Percentiles rank a stretch among this genome's conserved stretches.
These are phyloP conservation scores for Sebastes wilsoni DNA, from an alignment of 2,797 vertebrate species.

Conservation along the genomic window DNA sequence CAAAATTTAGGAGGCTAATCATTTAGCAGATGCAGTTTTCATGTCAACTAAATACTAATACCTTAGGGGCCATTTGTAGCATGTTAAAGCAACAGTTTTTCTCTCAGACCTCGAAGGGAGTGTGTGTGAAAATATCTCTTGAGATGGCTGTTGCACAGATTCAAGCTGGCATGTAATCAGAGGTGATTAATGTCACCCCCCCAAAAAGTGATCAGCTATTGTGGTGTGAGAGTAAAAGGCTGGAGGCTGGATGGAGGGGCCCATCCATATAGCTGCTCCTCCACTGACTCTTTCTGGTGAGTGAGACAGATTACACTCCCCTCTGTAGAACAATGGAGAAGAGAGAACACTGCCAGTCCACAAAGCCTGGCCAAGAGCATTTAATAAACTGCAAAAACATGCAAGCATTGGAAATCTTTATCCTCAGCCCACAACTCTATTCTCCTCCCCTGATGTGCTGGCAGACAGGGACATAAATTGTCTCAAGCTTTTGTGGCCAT, in stretches of 20 bases:
- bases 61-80: neutral
- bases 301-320: constrained; percentile 60
- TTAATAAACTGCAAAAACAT: constrained; percentile 63
- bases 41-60: neutral
- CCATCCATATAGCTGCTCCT: constrained; percentile 33
- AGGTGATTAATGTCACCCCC: constrained; percentile 71
- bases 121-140: constrained; percentile 11
- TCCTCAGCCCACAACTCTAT: constrained; percentile 23
- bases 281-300: constrained; percentile 19
- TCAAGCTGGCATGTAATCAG: constrained; percentile 53
- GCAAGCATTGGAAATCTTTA: constrained; percentile 47
- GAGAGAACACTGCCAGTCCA: constrained; percentile 41
- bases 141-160: constrained; percentile 18
- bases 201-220: constrained; percentile 67
- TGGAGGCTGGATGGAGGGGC: constrained; percentile 32
- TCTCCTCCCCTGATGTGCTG: constrained; percentile 26
- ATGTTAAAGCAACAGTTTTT: neutral
- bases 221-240: constrained; percentile 51
- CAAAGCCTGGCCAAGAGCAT: constrained; percentile 46
- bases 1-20: constrained; percentile 38
- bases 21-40: constrained; percentile 27
- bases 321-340: constrained; percentile 65
- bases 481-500: constrained; percentile 42
- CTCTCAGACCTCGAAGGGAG: neutral
- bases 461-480: constrained; percentile 35